Evolutionary conservation across 2,797 vertebrate species (phyloP).

Genomic region (Chelon labrosus): DNA sequence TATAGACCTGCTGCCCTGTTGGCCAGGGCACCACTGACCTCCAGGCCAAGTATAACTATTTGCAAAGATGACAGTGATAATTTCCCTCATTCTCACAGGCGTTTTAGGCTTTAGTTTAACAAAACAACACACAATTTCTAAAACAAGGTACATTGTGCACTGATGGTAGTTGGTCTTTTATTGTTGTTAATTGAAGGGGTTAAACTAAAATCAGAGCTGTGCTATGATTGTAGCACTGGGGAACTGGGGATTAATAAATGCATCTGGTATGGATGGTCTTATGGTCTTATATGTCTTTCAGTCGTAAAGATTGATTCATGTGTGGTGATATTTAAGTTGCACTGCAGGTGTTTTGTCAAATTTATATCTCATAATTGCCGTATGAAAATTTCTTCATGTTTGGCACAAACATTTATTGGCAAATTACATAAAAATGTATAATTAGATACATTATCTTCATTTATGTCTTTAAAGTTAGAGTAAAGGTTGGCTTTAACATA

Average conservation of each 20-base stretch:
- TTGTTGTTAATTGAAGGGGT: neutral
- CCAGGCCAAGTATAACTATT: slow-evolving; percentile 59
- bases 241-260: neutral
- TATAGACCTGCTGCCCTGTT: slow-evolving; percentile 68
- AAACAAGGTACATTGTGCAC: neutral
- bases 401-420: too few relatives aligned
- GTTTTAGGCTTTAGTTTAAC: slow-evolving; percentile 8
- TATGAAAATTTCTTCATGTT: too few relatives aligned
- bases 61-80: slow-evolving; percentile 52
- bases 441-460: too few relatives aligned
- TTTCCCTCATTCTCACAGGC: slow-evolving; percentile 17
- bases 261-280: slow-evolving; percentile 11
- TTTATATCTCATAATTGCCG: neutral
- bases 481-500: too few relatives aligned
- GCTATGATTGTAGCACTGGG: slow-evolving; percentile 3
- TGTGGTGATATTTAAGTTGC: neutral
- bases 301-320: slow-evolving; percentile 7
- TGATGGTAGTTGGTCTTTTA: neutral
- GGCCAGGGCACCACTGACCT: slow-evolving; percentile 67
- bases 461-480: too few relatives aligned
- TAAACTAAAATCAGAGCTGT: slow-evolving; percentile 32
- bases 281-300: neutral
- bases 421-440: too few relatives aligned
- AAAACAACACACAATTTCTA: neutral
- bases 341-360: slow-evolving; percentile 6